These are phyloP conservation scores for Tragelaphus oryx DNA, from an alignment of 2,797 vertebrate species.

Conservation along the genomic window DNA sequence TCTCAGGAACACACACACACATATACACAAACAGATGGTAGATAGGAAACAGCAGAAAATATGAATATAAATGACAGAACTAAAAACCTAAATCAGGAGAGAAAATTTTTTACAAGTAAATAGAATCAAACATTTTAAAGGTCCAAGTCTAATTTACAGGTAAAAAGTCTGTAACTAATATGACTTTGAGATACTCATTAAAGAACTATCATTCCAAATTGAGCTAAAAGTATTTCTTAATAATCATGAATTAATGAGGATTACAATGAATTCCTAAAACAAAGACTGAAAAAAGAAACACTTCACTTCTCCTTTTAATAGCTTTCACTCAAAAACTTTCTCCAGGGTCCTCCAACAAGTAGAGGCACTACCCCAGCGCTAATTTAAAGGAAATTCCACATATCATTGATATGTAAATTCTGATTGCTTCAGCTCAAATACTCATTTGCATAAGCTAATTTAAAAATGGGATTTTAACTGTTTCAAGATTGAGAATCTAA, in stretches of 20 bases:
- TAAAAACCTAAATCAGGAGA: background rate
- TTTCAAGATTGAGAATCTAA: conserved; percentile 40
- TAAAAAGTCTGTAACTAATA: background rate
- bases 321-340: conserved; percentile 5
- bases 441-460: conserved; percentile 69
- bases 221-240: background rate
- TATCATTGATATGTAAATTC: conserved; percentile 62
- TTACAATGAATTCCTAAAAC: conserved; percentile 14
- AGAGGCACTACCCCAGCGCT: background rate
- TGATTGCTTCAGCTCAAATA: conserved; percentile 49
- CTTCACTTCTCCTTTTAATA: background rate
- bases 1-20: background rate
- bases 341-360: background rate
- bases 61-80: background rate
- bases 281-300: background rate
- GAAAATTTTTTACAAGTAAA: background rate
- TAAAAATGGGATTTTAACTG: conserved; percentile 58
- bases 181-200: background rate
- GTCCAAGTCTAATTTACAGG: background rate
- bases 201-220: background rate
- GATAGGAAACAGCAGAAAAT: background rate
- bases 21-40: background rate
- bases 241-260: background rate
- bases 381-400: conserved; percentile 42
- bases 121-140: background rate